Evolutionary conservation across 2,888 invertebrate genomes (phyloP), one percentile per base, ranked within the genome.

Genomic region (Suillia variegata): DNA sequence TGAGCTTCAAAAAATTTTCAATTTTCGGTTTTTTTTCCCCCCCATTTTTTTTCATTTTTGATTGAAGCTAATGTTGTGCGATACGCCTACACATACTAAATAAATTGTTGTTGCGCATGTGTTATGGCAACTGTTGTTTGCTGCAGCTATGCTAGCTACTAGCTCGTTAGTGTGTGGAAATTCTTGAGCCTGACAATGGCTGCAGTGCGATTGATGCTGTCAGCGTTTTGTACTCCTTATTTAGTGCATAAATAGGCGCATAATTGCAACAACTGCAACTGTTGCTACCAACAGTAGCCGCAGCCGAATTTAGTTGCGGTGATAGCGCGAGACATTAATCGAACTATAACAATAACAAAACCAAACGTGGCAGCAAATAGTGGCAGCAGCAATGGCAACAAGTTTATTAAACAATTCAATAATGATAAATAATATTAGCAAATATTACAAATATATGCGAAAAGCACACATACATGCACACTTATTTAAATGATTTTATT

Each of bases 171-270:
- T 45, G 38, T n/a, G 45, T 45, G 45, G 45, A 45, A 45, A 45
- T 45, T 45, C 45, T 45, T 38, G 18, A 45, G 18, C 2, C 45
- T 20, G 13, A 12, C 54, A 42, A 22, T 42, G 17, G 15, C 42
- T n/a, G 54, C 45, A 56, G 59, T 54, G 55, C 62, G 64, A 64
- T 63, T 64, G 67, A 68, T 66, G 66, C 62, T 68, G 67, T 66
- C 68, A 68, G 61, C 56, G 59, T 61, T 65, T 66, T 64, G 5
- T 45, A 60, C 61, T 61, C 65, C 65, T 62, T 65, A 69, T 67
- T 65, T 65, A 69, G 65, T 62, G 62, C 64, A 62, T 60, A 64
- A 66, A 67, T 67, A 65, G 63, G 67, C 66, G 62, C 64, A 69
- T 69, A 69, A 69, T 67, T 66, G 67, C 65, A 64, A 66, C 59